A percentile compares a stretch with the other conserved stretches of the same genome.
phyloP scores from a whole-genome alignment of 2,888 invertebrate genomes.

The Elaeidobius kamerunicus region DNA sequence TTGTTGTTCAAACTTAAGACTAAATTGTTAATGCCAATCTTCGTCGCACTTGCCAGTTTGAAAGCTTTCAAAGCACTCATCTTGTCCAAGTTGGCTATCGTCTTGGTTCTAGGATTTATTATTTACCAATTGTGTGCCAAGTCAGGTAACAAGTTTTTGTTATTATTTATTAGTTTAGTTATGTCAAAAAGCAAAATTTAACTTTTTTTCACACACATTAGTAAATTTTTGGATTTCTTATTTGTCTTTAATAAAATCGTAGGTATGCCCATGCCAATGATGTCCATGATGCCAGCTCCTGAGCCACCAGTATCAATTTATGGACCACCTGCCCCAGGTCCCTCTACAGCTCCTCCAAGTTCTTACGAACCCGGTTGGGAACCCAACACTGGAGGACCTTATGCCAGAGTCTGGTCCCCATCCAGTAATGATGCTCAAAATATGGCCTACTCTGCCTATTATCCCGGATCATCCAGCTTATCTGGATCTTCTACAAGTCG shows the following conservation, averaged over 20 bases:
- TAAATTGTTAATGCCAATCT: slow-evolving; percentile 80
- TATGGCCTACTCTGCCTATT: slow-evolving; percentile 69
- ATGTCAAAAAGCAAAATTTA: no score
- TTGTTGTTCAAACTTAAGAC: slow-evolving; percentile 78
- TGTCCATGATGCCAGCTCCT: slow-evolving; percentile 52
- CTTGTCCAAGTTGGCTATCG: slow-evolving; percentile 78
- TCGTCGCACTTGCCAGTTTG: slow-evolving; percentile 72
- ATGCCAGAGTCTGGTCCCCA: slow-evolving; percentile 67
- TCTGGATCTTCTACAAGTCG: slow-evolving; percentile 54
- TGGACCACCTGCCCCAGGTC: slow-evolving; percentile 61
- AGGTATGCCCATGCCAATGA: slow-evolving; percentile 54
- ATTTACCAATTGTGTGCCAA: slow-evolving; percentile 76
- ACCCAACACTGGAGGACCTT: slow-evolving; percentile 70
- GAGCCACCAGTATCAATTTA: slow-evolving; percentile 63
- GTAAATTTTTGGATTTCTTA: no score
- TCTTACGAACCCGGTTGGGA: slow-evolving; percentile 74
- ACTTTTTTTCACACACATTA: no score
- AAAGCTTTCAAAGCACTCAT: slow-evolving; percentile 82
- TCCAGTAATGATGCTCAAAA: slow-evolving; percentile 53
- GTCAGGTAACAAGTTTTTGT: slow-evolving; percentile 57
- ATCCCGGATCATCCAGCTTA: slow-evolving; percentile 60
- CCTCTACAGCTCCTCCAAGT: slow-evolving; percentile 57
- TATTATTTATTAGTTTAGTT: no score
- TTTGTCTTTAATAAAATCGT: no score
- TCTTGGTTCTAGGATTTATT: slow-evolving; percentile 77